phyloP scores from a whole-genome alignment of 2,113 vertebrate genomes.

The Girardinichthys multiradiatus region DNA sequence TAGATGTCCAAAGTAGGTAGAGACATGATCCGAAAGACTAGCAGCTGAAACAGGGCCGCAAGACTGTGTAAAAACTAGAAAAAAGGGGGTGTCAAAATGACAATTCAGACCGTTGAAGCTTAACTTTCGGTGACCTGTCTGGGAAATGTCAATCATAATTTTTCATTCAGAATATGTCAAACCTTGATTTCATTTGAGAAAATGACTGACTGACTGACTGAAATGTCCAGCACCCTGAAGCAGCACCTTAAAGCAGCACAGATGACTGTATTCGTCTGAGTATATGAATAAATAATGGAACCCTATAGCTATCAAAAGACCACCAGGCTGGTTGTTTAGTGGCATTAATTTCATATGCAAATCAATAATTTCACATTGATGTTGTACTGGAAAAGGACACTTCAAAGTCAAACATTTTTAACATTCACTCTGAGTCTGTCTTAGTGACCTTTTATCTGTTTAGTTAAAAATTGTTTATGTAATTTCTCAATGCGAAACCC shows the following conservation, averaged over 20 bases:
- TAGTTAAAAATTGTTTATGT: neutral
- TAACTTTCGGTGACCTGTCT: too few species aligned
- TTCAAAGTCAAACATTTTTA: slow-evolving; percentile 28
- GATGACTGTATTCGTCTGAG: slow-evolving; percentile 47
- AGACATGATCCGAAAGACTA: too few species aligned
- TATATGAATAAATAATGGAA: slow-evolving; percentile 66
- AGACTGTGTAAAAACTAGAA: too few species aligned
- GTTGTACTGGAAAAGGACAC: slow-evolving; percentile 61
- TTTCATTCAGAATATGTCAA: neutral
- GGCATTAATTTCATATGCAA: slow-evolving; percentile 56
- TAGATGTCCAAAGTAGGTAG: too few species aligned
- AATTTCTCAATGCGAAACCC: slow-evolving; percentile 10
- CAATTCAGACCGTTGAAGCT: too few species aligned
- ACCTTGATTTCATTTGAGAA: slow-evolving; percentile 4
- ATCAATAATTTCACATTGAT: slow-evolving; percentile 70
- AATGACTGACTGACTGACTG: too few species aligned
- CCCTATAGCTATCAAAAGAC: slow-evolving; percentile 60
- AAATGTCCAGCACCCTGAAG: too few species aligned
- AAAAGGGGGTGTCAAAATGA: too few species aligned
- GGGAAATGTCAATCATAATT: neutral
- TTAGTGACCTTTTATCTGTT: neutral
- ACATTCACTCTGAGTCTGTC: slow-evolving; percentile 1
- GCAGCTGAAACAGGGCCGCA: too few species aligned
- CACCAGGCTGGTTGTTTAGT: slow-evolving; percentile 47
- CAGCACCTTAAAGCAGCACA: slow-evolving; percentile 8